Base-by-base conservation (phyloP, 2,797 vertebrate genomes). In the Salmo trutta region DNA sequence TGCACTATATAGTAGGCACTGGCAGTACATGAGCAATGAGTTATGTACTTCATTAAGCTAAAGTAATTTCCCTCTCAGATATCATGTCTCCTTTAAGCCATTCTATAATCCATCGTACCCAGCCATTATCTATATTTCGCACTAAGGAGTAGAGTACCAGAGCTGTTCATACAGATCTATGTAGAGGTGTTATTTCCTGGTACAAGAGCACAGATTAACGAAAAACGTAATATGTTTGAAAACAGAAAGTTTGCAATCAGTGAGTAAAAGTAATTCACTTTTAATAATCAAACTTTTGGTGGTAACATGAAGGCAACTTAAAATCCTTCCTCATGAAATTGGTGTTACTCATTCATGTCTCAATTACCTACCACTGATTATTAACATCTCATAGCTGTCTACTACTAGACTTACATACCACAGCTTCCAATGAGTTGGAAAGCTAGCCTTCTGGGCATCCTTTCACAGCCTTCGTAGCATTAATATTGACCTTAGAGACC, bases 21-120 rank as follows among this genome's bases (percentile, higher is more conserved):
- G 59, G 4, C 21, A 62, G 84, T 85, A 83, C 87, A 88, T 83
- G 89, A 87, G 84, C 89, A 84, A 76, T 93, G 90, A 92, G 87
- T 92, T 91, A 93, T 91, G 88, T 90, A 89, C 88, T 92, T 92
- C 88, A 93, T 93, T 93, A 91, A 88, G 90, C 87, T 86, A 75
- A 83, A 88, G 90, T 91, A 82, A 93, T 92, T 91, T 92, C 88
- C 89, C 86, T 90, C 82, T 77, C 75, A 88, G 87, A 90, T 92
- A 91, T 91, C 85, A 88, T 72, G 81, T 91, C 85, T 78, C 87
- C 81, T 90, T 86, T 83, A 75, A 83, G 85, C 81, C 80, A 72
- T 82, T 80, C 72, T 73, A 84, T 90, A 86, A 92, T 91, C 88
- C 87, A 93, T 91, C 90, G 86, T 71, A 80, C 67, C 73, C 82